phyloP scores from a whole-genome alignment of 2,797 vertebrate genomes.

The Sphenodon punctatus region DNA sequence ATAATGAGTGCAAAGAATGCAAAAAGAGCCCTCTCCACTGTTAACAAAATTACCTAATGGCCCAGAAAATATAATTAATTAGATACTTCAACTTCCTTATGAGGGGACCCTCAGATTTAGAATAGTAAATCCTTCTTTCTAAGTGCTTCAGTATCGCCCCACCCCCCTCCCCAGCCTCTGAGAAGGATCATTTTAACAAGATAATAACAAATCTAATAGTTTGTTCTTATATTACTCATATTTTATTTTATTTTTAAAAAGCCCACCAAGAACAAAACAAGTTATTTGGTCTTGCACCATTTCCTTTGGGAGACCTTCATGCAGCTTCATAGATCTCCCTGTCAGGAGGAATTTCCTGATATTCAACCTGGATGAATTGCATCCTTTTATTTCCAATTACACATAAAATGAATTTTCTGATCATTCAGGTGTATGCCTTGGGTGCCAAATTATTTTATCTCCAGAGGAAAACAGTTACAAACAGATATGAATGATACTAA shows the following conservation, averaged over 20 bases:
- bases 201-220: neutral
- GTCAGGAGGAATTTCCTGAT: neutral
- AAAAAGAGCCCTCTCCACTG: neutral
- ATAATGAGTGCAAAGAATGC: neutral
- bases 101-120: neutral
- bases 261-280: too few species aligned
- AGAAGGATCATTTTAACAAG: neutral
- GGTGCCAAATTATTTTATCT: neutral
- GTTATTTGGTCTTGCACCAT: neutral
- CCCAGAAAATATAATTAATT: neutral
- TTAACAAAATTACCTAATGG: conserved; percentile 1
- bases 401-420: neutral
- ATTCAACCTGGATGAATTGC: neutral
- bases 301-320: neutral
- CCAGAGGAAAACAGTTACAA: neutral
- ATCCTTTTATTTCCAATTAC: neutral
- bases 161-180: neutral
- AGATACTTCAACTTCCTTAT: neutral
- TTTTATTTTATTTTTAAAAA: too few species aligned
- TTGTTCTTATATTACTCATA: too few species aligned
- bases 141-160: neutral
- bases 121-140: neutral
- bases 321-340: neutral
- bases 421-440: neutral
- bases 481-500: neutral